Conservation (phyloP, 2,888 invertebrate species). For the Leptopilina myrica region DNA sequence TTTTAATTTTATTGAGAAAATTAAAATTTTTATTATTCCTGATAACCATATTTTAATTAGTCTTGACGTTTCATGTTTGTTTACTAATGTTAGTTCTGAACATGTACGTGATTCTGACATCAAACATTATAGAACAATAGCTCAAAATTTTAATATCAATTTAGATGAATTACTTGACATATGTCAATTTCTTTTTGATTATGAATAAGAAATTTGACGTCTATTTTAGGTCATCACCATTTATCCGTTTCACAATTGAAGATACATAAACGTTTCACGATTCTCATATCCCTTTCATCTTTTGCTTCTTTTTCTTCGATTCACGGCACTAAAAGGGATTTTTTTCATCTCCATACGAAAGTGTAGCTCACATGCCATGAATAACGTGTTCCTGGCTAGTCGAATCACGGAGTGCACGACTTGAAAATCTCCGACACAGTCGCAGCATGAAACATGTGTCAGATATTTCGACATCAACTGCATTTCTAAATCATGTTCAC, state of each 20-base stretch:
- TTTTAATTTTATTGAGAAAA: no score
- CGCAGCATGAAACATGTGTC: conserved; percentile 61
- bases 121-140: no score
- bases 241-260: conserved; percentile 28
- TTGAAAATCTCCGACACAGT: conserved; percentile 49
- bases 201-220: no score
- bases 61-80: no score
- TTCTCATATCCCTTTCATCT: conserved; percentile 26
- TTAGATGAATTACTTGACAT: no score
- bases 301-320: conserved; percentile 43
- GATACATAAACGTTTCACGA: conserved; percentile 15
- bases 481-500: conserved; percentile 66
- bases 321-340: conserved; percentile 41
- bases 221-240: no score
- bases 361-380: conserved; percentile 43
- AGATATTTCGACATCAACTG: conserved; percentile 62
- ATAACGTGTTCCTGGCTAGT: conserved; percentile 53
- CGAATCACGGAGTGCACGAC: conserved; percentile 61
- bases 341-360: conserved; percentile 44
- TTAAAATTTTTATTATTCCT: no score
- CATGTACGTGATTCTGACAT: no score
- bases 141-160: no score
- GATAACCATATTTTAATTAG: no score
- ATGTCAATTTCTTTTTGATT: no score
- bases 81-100: no score